Conservation (phyloP, 2,888 invertebrate genomes). For the Ichneumoninae sp. region DNA sequence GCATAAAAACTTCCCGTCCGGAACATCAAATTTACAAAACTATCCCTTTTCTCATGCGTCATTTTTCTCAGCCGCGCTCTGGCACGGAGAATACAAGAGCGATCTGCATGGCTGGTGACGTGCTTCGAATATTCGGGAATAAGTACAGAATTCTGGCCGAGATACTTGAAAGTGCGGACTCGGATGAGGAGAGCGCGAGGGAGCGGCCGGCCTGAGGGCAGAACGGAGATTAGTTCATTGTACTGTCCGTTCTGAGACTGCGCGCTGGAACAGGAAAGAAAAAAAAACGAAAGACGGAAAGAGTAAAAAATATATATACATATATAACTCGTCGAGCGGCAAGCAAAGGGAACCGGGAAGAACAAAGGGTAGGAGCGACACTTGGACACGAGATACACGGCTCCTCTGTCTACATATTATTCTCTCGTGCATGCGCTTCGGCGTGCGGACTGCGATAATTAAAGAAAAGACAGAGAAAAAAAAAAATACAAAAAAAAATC, state of each 20-base stretch:
- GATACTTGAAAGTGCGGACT: constrained; percentile 48
- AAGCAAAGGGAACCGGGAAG: constrained; percentile 30
- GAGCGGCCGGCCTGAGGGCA: constrained; percentile 44
- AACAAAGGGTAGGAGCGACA: constrained; percentile 37
- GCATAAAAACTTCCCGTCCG: no score
- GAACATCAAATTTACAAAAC: no score
- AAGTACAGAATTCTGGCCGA: constrained; percentile 18
- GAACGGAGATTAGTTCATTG: constrained; percentile 65
- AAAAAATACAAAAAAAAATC: neutral
- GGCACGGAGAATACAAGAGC: constrained; percentile 16
- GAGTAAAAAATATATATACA: neutral
- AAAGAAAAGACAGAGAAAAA: constrained; percentile 4
- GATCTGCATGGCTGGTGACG: constrained; percentile 33
- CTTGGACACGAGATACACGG: constrained; percentile 28
- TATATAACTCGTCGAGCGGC: constrained; percentile 20
- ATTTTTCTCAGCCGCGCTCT: constrained; percentile 9
- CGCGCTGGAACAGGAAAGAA: constrained; percentile 10
- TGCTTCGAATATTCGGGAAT: constrained; percentile 58
- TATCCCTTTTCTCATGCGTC: no score
- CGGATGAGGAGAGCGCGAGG: neutral
- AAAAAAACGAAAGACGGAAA: constrained; percentile 35
- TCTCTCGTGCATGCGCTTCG: neutral
- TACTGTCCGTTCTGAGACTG: constrained; percentile 49
- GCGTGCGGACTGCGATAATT: neutral
- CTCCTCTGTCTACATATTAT: neutral